Percentiles rank a stretch among this genome's conserved stretches.
Evolutionary conservation across 2,888 invertebrate genomes (phyloP).

Genomic region (Agrotis puta): DNA sequence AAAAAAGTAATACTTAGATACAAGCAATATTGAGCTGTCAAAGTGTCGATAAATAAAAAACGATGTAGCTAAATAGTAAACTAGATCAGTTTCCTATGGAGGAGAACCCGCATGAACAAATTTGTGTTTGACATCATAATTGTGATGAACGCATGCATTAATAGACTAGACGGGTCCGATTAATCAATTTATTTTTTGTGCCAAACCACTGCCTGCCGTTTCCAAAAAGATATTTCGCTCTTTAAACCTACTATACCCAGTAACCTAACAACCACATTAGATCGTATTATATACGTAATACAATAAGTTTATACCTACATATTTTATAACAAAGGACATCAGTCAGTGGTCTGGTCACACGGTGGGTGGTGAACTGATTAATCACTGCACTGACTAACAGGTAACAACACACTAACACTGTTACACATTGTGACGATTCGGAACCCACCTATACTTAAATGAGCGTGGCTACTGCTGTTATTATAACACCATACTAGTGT

Average conservation of each 20-base stretch:
- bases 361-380: conserved; percentile 24
- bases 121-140: not conserved
- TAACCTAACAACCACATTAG: not conserved
- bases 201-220: not conserved
- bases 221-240: not conserved
- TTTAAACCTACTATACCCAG: no score
- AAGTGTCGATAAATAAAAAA: not conserved
- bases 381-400: conserved; percentile 44
- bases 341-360: conserved; percentile 1
- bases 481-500: no score
- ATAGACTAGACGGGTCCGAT: not conserved
- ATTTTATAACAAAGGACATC: conserved; percentile 41
- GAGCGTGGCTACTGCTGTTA: not conserved
- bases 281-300: conserved; percentile 2
- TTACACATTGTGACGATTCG: not conserved
- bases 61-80: not conserved
- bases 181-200: not conserved
- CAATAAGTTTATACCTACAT: not conserved
- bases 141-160: no score
- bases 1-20: not conserved
- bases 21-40: not conserved
- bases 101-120: not conserved
- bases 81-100: not conserved
- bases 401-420: no score
- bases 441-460: not conserved